Conservation (phyloP, 2,888 invertebrate species). For the Therioaphis trifolii region DNA sequence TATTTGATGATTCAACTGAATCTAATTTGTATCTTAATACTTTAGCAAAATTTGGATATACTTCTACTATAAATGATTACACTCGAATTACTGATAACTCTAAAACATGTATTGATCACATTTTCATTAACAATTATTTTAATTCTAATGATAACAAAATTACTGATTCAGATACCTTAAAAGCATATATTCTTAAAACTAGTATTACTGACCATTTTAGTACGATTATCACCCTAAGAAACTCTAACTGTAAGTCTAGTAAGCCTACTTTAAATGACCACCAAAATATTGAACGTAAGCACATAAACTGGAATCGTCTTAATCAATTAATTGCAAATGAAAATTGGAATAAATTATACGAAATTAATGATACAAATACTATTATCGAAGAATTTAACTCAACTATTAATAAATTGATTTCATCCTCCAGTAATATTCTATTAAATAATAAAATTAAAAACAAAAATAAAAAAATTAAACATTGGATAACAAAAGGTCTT, state of each 20-base stretch:
- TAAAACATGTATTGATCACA: neutral
- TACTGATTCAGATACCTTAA: neutral
- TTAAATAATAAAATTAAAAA: neutral
- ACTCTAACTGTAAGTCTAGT: neutral
- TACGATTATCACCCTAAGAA: too few relatives aligned
- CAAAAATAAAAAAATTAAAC: constrained; percentile 1
- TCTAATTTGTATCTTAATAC: too few relatives aligned
- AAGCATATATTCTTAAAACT: neutral
- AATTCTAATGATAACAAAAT: neutral
- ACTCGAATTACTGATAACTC: too few relatives aligned
- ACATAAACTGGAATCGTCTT: neutral
- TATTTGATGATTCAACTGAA: too few relatives aligned
- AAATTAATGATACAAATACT: too few relatives aligned
- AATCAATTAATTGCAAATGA: too few relatives aligned
- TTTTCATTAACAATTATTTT: neutral
- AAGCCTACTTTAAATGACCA: neutral
- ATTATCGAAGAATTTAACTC: neutral
- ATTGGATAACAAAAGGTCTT: neutral
- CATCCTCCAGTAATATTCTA: neutral
- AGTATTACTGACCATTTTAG: too few relatives aligned
- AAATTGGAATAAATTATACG: too few relatives aligned
- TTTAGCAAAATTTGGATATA: too few relatives aligned
- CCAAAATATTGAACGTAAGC: neutral
- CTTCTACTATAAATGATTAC: too few relatives aligned
- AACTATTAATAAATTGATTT: neutral